Percentiles rank a stretch among this genome's conserved stretches.
phyloP scores from a whole-genome alignment of 2,113 vertebrate genomes.

The Lasiurus cinereus region DNA sequence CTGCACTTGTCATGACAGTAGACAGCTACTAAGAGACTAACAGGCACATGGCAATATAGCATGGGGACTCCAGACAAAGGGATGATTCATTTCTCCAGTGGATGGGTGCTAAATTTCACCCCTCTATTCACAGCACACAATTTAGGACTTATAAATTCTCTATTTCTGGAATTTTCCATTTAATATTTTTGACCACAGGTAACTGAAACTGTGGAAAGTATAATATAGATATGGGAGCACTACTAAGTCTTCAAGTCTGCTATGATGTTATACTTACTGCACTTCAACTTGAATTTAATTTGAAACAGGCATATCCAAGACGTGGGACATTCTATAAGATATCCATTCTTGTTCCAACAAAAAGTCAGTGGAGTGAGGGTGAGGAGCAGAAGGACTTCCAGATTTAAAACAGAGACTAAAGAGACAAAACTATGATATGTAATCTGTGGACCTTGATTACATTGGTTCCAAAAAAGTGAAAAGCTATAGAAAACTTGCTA shows the following conservation, averaged over 20 bases:
- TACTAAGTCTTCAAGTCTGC: neutral
- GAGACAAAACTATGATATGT: neutral
- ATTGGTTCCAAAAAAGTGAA: neutral
- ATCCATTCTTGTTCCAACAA: neutral
- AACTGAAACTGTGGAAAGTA: neutral
- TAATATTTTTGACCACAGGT: neutral
- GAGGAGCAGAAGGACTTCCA: neutral
- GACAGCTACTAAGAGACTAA: neutral
- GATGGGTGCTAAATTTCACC: neutral
- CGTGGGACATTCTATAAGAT: neutral
- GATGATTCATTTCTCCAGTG: neutral
- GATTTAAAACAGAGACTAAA: slow-evolving; percentile 24
- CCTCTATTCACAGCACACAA: neutral
- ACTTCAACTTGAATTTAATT: neutral
- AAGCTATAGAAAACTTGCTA: neutral
- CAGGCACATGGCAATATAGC: neutral
- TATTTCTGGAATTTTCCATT: neutral
- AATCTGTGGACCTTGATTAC: neutral
- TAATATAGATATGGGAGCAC: neutral
- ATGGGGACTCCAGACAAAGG: no score
- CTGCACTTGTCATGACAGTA: neutral
- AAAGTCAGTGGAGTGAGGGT: neutral
- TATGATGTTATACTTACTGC: neutral
- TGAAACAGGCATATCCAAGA: neutral
- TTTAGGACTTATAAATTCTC: neutral